phyloP scores from a whole-genome alignment of 2,113 vertebrate species.

The Cranoglanis bouderius region DNA sequence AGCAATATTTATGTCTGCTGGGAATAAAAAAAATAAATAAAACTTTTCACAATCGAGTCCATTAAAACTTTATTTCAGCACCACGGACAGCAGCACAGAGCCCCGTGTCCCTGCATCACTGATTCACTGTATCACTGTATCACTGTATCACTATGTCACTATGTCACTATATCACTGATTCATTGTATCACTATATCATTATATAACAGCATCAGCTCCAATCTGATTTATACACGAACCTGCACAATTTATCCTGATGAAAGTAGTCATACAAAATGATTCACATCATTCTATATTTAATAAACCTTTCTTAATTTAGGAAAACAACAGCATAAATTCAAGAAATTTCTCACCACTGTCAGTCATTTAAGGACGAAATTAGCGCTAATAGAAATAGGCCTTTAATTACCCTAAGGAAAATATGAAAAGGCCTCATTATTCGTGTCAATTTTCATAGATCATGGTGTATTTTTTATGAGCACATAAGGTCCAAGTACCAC shows the following conservation, averaged over 20 bases:
- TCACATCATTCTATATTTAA: neutral
- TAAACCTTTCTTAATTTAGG: neutral
- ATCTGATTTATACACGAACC: neutral
- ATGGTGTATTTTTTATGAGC: neutral
- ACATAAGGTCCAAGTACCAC: neutral
- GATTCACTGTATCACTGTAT: neutral
- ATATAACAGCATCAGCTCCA: neutral
- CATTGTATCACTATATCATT: neutral
- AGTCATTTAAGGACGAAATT: neutral
- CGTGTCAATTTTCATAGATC: neutral
- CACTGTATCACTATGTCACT: neutral
- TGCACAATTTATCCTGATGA: neutral
- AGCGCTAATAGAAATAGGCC: slow-evolving; percentile 3
- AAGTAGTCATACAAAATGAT: neutral
- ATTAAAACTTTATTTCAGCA: slow-evolving; percentile 28
- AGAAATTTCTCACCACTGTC: neutral
- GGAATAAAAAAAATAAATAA: neutral
- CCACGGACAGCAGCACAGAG: slow-evolving; percentile 14
- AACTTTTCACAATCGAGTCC: neutral
- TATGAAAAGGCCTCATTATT: neutral
- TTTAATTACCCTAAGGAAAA: slow-evolving; percentile 5
- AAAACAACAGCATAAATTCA: neutral
- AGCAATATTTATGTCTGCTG: neutral
- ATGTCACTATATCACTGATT: neutral
- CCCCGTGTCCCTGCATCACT: neutral